Base-by-base conservation (phyloP, 2,797 vertebrate species). In the Sebastes umbrosus region DNA sequence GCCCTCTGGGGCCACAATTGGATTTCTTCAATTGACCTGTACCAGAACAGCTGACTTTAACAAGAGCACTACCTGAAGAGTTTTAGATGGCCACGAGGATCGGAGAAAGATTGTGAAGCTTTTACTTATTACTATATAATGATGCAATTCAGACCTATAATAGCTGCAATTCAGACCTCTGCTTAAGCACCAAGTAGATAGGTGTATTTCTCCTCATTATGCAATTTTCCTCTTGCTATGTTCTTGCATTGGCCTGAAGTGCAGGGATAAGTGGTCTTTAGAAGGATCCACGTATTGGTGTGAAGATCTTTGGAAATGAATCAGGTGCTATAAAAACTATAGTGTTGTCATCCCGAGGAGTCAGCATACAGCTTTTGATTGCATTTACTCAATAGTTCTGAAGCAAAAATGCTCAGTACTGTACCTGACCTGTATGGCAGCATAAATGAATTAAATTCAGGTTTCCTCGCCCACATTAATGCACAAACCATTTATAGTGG, bases 1-100 rank as follows among this genome's bases (percentile, higher is more conserved):
- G 55, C 82, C 88, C 89, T 90, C 65, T 31, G 69, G 90, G 87
- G 89, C 83, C 82, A 79, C 88, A 83, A 85, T 89, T 88, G 83
- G 85, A 90, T 93, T 93, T 89, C 72, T 87, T 88, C 82, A 86
- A 78, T 75, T 93, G 87, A 90, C 87, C 88, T 88, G 82, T 54
- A 69, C 57, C 58, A 70, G 84, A 90, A 68, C 82, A 90, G 79
- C 78, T 77, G 82, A 79, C 63, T 87, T 80, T 71, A 90, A 87
- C 85, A 75, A 59, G 64, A 84, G 55, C 77, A 78, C 39, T 75
- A 83, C 80, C 39, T 62, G 68, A 83, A 82, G 76, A 70, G 59
- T 84, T 90, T 79, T 64, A 80, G 84, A 88, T 76, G 66, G 73
- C 76, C 29, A n/a, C 32, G 55, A 86, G 64, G 75, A 73, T 71